Evolutionary conservation across 2,113 vertebrate genomes (phyloP).

Genomic region (Penelope pileata): DNA sequence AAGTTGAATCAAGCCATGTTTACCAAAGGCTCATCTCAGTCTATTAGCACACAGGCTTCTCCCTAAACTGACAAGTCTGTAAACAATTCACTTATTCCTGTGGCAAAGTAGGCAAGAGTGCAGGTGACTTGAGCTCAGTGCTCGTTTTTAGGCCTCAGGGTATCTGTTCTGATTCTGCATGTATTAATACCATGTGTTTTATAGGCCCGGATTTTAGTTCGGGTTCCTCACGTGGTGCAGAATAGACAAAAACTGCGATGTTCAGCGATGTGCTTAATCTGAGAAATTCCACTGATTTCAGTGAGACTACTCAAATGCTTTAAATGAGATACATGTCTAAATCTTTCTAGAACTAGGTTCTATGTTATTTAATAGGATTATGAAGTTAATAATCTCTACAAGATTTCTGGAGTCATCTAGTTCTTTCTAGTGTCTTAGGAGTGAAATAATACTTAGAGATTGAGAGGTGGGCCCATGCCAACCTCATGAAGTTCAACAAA

Average conservation of each 20-base stretch:
- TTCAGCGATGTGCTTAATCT: not conserved
- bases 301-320: not conserved
- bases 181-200: not conserved
- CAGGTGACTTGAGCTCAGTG: not conserved
- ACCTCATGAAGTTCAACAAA: not conserved
- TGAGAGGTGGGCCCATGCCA: no score
- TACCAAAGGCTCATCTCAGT: not conserved
- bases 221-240: not conserved
- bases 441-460: not conserved
- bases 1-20: not conserved
- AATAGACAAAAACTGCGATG: not conserved
- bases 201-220: not conserved
- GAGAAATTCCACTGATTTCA: not conserved
- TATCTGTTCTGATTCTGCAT: not conserved
- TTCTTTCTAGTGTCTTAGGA: not conserved
- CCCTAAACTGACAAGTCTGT: not conserved
- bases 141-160: not conserved
- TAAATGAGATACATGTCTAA: not conserved
- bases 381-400: not conserved
- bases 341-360: not conserved
- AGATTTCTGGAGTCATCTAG: not conserved
- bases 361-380: not conserved
- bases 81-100: not conserved
- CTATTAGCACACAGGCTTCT: not conserved
- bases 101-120: not conserved